Conservation (phyloP, 1,140 invertebrate genomes). For the Sarcophaga bullata region DNA sequence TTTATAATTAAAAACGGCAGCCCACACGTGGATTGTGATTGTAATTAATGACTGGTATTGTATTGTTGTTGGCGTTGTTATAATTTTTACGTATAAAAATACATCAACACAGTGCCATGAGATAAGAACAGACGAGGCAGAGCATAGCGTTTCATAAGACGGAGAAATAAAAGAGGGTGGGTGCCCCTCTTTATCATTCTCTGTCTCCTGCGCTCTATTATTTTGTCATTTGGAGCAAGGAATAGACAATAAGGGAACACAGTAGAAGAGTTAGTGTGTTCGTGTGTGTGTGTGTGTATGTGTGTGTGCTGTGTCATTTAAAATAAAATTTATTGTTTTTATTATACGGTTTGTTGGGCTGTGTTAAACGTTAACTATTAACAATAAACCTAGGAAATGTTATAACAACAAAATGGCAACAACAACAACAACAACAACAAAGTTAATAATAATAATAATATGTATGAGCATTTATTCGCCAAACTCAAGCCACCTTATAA, state of each 20-base stretch:
- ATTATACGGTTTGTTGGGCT: not conserved
- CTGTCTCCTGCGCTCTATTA: not conserved
- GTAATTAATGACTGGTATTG: slow-evolving; percentile 28
- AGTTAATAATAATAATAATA: no score
- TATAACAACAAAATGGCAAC: no score
- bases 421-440: no score
- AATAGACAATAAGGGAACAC: not conserved
- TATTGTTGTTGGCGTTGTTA: slow-evolving; percentile 3
- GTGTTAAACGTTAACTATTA: slow-evolving; percentile 11
- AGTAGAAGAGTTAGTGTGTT: not conserved
- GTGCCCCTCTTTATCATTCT: not conserved
- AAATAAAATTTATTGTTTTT: slow-evolving; percentile 17
- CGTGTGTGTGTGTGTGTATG: not conserved
- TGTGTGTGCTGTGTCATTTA: not conserved
- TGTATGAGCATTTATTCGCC: no score
- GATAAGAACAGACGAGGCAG: not conserved
- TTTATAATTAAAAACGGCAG: slow-evolving; percentile 38
- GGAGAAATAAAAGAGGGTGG: not conserved
- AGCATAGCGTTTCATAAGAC: not conserved
- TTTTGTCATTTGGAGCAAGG: not conserved
- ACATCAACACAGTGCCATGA: not conserved
- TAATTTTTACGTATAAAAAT: not conserved
- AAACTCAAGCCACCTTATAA: no score
- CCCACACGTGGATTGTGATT: slow-evolving; percentile 38
- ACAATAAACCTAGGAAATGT: not conserved